These are phyloP conservation scores for Scytalopus superciliaris DNA, from an alignment of 2,113 vertebrate genomes.

Conservation along the genomic window DNA sequence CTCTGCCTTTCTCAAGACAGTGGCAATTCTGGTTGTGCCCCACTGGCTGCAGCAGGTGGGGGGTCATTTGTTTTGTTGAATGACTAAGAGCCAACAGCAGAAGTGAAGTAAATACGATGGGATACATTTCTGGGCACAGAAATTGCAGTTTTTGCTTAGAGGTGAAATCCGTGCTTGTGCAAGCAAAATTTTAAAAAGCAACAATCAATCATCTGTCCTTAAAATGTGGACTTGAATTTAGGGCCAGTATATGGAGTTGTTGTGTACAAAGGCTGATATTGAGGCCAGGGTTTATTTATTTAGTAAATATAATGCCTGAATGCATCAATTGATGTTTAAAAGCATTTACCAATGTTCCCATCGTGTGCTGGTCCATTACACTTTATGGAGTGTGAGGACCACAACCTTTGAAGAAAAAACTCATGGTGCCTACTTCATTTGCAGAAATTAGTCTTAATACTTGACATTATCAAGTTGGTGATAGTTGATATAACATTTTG, in stretches of 20 bases:
- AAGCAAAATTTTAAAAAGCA: background rate
- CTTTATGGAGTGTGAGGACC: background rate
- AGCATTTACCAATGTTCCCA: background rate
- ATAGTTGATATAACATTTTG: constrained; percentile 38
- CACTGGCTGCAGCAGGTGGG: background rate
- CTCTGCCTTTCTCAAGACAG: background rate
- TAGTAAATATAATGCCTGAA: background rate
- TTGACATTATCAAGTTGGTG: constrained; percentile 31
- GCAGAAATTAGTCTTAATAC: constrained; percentile 4
- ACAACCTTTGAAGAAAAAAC: background rate
- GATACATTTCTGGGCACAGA: background rate
- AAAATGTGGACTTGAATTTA: background rate
- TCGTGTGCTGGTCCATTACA: background rate
- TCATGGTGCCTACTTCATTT: background rate
- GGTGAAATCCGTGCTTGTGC: background rate
- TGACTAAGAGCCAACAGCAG: background rate
- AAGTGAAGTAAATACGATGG: background rate
- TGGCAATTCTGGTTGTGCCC: background rate
- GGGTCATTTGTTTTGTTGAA: background rate
- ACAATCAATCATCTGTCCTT: background rate
- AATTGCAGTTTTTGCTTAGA: background rate
- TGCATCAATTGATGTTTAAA: background rate
- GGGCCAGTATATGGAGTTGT: background rate
- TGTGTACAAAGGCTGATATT: background rate
- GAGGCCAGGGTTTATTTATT: background rate